A percentile compares a stretch with the other conserved stretches of the same genome.
Evolutionary conservation across 35 echinoderm and acorn worm genomes (phyloP).

Genomic region (Patiria miniata): DNA sequence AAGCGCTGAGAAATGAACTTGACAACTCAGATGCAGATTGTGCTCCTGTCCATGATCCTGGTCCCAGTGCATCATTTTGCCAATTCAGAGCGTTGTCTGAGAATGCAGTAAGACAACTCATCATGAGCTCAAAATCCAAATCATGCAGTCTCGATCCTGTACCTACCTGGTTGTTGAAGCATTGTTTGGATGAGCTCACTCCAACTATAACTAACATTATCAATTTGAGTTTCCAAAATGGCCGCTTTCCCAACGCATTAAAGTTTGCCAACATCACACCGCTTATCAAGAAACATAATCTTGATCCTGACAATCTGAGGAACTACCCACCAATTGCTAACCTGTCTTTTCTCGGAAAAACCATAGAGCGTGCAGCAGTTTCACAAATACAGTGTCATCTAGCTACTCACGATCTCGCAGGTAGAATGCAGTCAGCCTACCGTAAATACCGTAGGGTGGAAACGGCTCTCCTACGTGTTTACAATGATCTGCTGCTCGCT

Average conservation of each 20-base stretch:
- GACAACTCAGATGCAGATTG: neutral
- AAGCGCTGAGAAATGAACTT: conserved; percentile 4
- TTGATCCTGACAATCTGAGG: conserved; percentile 49
- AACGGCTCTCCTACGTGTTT: no score
- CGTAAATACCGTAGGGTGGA: no score
- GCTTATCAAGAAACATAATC: conserved; percentile 57
- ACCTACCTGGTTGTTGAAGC: conserved; percentile 48
- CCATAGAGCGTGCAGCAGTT: conserved; percentile 34
- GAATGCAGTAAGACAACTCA: conserved; percentile 16
- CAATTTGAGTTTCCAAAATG: conserved; percentile 29
- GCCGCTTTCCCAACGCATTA: conserved; percentile 32
- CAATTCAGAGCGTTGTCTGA: conserved; percentile 11
- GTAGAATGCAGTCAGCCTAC: no score
- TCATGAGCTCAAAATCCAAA: conserved; percentile 10
- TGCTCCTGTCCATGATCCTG: neutral
- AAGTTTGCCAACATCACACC: conserved; percentile 33
- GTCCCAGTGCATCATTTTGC: neutral
- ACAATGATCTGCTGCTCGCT: no score
- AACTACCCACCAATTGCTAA: conserved; percentile 67
- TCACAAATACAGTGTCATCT: neutral
- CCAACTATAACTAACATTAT: neutral
- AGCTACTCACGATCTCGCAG: no score
- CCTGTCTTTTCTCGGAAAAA: conserved; percentile 52
- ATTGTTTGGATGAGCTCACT: no score
- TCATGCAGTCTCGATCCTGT: conserved; percentile 49